Base-by-base conservation (phyloP, 2,113 vertebrate genomes). In the Onychostruthus taczanowskii region DNA sequence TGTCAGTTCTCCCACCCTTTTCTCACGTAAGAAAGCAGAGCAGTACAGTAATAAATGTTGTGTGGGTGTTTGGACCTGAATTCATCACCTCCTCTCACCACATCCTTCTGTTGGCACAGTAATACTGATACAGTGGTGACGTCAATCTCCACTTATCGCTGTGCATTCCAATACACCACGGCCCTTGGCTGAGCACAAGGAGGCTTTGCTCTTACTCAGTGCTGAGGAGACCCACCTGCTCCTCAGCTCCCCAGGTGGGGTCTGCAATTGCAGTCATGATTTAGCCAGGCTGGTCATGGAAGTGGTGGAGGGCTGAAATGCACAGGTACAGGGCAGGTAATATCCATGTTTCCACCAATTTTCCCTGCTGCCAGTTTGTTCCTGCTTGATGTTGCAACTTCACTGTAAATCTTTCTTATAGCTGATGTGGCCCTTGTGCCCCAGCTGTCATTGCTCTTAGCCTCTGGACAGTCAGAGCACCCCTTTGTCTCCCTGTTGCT, bases 91-190 rank as follows among this genome's bases (percentile, higher is more conserved):
- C 75, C 73, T 62, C 90, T 97, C 88, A 96, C 95, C 96, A 97
- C 96, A 97, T 97, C 96, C 95, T 96, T 87, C 92, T 94, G 11
- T 58, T 63, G 1, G 91, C 87, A 90, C 93, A 96, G 94, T 96
- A 93, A 97, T 93, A 84, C 80, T 43, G 95, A 86, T 87, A 93
- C 90, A 72, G 75, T 3, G 58, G 33, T 97, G 96, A 97, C 96
- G 94, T 97, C 95, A 96, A 13, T 68, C 30, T 3, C 87, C 84
- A 37, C 59, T 58, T 81, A 50, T 56, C 31, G 4, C 75, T 39
- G n/a, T 64, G 30, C 19, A 86, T 92, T 91, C 92, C 96, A 96
- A 67, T 26, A 63, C 87, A 74, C 21, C 49, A 39, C 76, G 10
- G 85, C 86, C 35, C n/a, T 16, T 8, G 66, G 52, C 4, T 1